Base-by-base conservation (phyloP, 2,888 invertebrate genomes). In the Prostheceraeus crozeri region DNA sequence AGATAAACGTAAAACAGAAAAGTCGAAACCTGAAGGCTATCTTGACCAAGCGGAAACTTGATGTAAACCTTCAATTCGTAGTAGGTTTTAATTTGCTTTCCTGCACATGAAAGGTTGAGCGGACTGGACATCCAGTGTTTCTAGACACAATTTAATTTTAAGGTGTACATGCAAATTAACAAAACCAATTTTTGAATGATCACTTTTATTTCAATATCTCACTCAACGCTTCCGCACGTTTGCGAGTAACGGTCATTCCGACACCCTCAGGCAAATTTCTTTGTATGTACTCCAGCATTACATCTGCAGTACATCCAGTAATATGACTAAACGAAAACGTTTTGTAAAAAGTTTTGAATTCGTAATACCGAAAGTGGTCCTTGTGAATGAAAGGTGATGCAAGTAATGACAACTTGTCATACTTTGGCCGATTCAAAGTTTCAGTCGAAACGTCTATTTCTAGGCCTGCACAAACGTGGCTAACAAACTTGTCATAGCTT, bases 241-340 rank as follows among this genome's bases (percentile, higher is more conserved):
- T n/a, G n/a, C 45, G 6, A 8, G 71, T 69, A 6, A 79, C 76
- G 80, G 90, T 90, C 75, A 98, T 82, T 2, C 89, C 88, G 65
- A 96, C 87, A 35, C 96, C 96, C 81, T 98, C 98, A 0, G 98
- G 98, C 57, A 98, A 80, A 80, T 96, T 96, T 68, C 96, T 81
- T 76, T 98, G 85, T 61, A 94, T 83, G 74, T 98, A 98, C 78
- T 98, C 98, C 56, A 98, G 77, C 73, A 87, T 87, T 8, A 96
- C 94, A 66, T 89, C 89, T 51, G 91, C 85, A 10, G 96, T 98
- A 2, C 93, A 93, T 1, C 89, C 91, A 0, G 98, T 98, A 10
- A 98, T 72, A 68, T 85, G 82, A 70, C 30, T 30, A 35, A 57
- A 40, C 25, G 35, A 45, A 35, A 93, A 80, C 69, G 85, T 85